Percentiles rank a stretch among this genome's conserved stretches.
These are phyloP conservation scores for Caenorhabditis sulstoni DNA, from an alignment of 2,888 invertebrate species.

Conservation along the genomic window DNA sequence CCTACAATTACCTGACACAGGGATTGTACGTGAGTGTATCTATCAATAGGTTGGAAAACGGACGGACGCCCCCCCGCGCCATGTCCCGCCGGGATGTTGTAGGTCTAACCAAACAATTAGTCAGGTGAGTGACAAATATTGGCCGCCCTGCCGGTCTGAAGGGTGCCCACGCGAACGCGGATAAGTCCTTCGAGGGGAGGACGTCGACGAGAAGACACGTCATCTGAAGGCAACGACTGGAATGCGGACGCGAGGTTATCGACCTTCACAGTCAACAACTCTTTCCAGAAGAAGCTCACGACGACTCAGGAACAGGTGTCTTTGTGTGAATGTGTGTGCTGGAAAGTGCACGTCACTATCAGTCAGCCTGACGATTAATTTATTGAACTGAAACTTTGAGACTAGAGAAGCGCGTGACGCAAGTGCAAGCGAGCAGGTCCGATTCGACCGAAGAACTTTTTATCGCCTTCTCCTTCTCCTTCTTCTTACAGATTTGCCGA, in stretches of 20 bases:
- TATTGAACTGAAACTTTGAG: slow-evolving; percentile 3
- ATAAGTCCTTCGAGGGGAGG: slow-evolving; percentile 39
- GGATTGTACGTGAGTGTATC: slow-evolving; percentile 48
- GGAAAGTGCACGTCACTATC: neutral
- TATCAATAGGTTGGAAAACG: slow-evolving; percentile 53
- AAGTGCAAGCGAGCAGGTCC: neutral
- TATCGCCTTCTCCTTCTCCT: slow-evolving; percentile 14
- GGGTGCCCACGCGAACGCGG: slow-evolving; percentile 48
- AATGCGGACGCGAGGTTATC: slow-evolving; percentile 12
- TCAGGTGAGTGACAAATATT: slow-evolving; percentile 59
- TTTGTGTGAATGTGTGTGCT: too few species aligned
- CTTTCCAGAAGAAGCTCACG: too few species aligned
- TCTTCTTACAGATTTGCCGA: slow-evolving; percentile 22
- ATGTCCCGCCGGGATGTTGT: slow-evolving; percentile 38
- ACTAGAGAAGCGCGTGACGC: slow-evolving; percentile 3
- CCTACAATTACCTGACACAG: slow-evolving; percentile 57
- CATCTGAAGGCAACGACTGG: slow-evolving; percentile 4
- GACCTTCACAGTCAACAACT: too few species aligned
- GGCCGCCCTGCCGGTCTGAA: slow-evolving; percentile 33
- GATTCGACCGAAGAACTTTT: slow-evolving; percentile 47
- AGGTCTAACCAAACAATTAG: slow-evolving; percentile 59
- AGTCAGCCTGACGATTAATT: slow-evolving; percentile 9
- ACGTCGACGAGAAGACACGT: slow-evolving; percentile 10
- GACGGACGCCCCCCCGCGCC: slow-evolving; percentile 45
- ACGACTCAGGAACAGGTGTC: too few species aligned